Evolutionary conservation across 2,113 vertebrate genomes (phyloP).

Genomic region (Bubalus kerabau): DNA sequence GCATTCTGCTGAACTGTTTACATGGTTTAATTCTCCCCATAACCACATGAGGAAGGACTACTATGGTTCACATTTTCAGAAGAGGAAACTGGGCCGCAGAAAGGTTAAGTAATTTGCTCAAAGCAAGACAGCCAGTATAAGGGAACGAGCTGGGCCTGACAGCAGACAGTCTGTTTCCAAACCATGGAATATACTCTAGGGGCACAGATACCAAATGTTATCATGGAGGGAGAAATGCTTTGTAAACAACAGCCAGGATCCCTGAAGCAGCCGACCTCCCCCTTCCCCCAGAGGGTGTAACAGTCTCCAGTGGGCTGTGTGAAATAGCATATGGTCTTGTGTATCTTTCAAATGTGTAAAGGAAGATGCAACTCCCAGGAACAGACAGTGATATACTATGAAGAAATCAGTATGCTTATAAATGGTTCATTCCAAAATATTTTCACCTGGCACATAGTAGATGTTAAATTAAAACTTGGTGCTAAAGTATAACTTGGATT

Average conservation of each 20-base stretch:
- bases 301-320: neutral
- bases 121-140: neutral
- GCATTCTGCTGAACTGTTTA: neutral
- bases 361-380: neutral
- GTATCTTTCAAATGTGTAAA: neutral
- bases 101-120: neutral
- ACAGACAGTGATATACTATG: neutral
- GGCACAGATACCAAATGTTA: neutral
- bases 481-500: neutral
- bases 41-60: neutral
- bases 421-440: neutral
- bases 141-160: neutral
- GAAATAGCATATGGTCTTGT: neutral
- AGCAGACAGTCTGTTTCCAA: neutral
- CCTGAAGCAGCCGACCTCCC: neutral
- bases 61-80: neutral
- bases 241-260: neutral
- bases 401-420: neutral
- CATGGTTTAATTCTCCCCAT: neutral
- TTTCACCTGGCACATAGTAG: neutral
- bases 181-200: rapidly evolving
- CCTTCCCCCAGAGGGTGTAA: neutral
- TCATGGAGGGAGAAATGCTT: neutral
- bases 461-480: neutral
- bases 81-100: neutral